phyloP scores from a whole-genome alignment of 2,888 invertebrate genomes.

The Ormyrus nitidulus region DNA sequence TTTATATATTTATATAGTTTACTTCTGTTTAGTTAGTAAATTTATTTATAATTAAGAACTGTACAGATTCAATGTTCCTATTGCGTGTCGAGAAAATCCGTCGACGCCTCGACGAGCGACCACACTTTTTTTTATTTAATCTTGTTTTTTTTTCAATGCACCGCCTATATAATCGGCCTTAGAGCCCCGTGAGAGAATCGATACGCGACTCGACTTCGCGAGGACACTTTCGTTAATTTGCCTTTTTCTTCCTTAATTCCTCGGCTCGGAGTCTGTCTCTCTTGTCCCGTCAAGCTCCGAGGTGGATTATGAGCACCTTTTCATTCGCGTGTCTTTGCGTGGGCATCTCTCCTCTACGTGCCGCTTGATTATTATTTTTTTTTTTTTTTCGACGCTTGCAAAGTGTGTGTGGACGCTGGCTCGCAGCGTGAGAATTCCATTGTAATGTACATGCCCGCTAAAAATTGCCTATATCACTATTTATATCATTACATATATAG shows the following conservation, averaged over 20 bases:
- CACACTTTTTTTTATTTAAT: conserved; percentile 34
- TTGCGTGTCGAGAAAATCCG: conserved; percentile 69
- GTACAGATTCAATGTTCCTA: conserved; percentile 76
- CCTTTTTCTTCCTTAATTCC: conserved; percentile 19
- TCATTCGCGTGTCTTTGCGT: neutral
- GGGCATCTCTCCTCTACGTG: neutral
- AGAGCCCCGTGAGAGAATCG: conserved; percentile 38
- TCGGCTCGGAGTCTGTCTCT: conserved; percentile 14
- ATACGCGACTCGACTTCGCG: conserved; percentile 35
- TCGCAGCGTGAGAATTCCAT: conserved; percentile 59
- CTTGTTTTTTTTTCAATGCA: conserved; percentile 1
- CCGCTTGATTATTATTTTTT: neutral
- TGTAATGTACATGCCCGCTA: conserved; percentile 76
- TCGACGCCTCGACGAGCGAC: conserved; percentile 65
- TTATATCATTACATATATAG: conserved; percentile 66
- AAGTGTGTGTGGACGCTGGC: conserved; percentile 48
- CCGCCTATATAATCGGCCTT: conserved; percentile 29
- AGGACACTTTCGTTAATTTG: neutral
- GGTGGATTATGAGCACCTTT: conserved; percentile 40
- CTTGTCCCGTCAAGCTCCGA: conserved; percentile 21
- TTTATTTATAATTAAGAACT: conserved; percentile 75
- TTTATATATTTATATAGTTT: conserved; percentile 67
- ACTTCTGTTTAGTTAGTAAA: conserved; percentile 72
- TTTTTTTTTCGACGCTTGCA: neutral
- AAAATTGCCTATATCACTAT: conserved; percentile 74